Base-by-base conservation (phyloP, 1,140 invertebrate species). In the Penaeus vannamei region DNA sequence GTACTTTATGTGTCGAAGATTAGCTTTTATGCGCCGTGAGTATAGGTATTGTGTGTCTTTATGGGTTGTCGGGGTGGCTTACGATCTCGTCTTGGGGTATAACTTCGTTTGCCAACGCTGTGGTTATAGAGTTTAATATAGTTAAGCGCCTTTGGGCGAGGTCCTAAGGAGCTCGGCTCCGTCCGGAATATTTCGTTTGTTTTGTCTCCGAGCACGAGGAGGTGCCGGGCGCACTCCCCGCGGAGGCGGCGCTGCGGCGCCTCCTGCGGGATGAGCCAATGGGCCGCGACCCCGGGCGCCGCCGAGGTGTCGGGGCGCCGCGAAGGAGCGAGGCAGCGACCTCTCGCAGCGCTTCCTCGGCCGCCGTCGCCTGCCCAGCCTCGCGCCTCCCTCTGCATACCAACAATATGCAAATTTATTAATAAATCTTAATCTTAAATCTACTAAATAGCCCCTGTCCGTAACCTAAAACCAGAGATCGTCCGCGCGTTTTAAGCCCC, bases 1-100 rank as follows among this genome's bases (percentile, higher is more conserved):
- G 84, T 85, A 85, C 66, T 85, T 85, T 85, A 85, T 85, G 84
- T 85, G 84, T 85, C 84, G 84, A 85, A 85, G 84, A 85, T 85
- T 85, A 85, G 84, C 84, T 85, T 85, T 85, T 85, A 85, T 85
- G 84, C 84, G n/a, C 69, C 84, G 84, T 85, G 84, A 85, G 84
- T 85, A 85, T 85, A 85, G 84, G 84, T 85, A 85, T 85, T 85
- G 84, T 76, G 84, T 85, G 84, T 76, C 84, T 85, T 85, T 85
- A 85, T 85, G 69, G 84, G 66, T 76, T 85, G 84, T 85, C 84
- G n/a, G 84, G 84, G 66, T 77, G 59, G 84, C 84, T 85, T 77
- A 85, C 84, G 66, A 77, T 53, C 84, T 77, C 84, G 53, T 85
- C 69, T 61, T 53, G 26, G 84, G 53, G 83, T 84, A 84, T 84